These are phyloP conservation scores for Darevskia mixta DNA, from an alignment of 2,797 vertebrate species.

Conservation along the genomic window DNA sequence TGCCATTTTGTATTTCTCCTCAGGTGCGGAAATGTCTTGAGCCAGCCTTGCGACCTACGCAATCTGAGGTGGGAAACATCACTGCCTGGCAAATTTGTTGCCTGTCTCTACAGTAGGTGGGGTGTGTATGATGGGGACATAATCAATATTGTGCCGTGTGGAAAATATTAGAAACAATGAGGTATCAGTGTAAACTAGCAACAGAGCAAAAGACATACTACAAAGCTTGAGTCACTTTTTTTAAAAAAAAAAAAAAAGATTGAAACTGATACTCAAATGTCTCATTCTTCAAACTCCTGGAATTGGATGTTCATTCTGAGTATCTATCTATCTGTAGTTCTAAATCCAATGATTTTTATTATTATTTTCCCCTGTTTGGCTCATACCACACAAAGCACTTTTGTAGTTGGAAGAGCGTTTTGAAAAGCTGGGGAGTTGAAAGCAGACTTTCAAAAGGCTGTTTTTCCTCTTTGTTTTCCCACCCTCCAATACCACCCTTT, in stretches of 20 bases:
- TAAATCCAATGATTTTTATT: background rate
- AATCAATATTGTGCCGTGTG: background rate
- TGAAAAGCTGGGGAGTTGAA: slow-evolving; percentile 81
- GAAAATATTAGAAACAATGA: background rate
- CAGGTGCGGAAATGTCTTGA: too few relatives aligned
- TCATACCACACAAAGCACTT: background rate
- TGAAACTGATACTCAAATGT: background rate
- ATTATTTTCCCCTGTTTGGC: background rate
- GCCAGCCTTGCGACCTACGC: too few relatives aligned
- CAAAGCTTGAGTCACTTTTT: background rate
- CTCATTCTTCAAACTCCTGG: slow-evolving; percentile 5
- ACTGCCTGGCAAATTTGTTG: too few relatives aligned
- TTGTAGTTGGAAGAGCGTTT: slow-evolving; percentile 65
- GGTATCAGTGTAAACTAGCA: background rate
- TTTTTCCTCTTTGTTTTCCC: slow-evolving; percentile 59
- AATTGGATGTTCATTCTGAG: background rate
- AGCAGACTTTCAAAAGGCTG: slow-evolving; percentile 74
- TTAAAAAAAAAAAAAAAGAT: too few relatives aligned
- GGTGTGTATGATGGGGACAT: too few relatives aligned
- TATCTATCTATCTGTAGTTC: background rate
- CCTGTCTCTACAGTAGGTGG: too few relatives aligned
- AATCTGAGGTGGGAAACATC: too few relatives aligned
- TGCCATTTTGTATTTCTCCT: too few relatives aligned
- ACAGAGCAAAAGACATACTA: background rate
- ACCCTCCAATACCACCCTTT: slow-evolving; percentile 64